Percentiles rank a stretch among this genome's conserved stretches.
These are phyloP conservation scores for Octonoba sinensis DNA, from an alignment of 2,888 invertebrate genomes.

Conservation along the genomic window DNA sequence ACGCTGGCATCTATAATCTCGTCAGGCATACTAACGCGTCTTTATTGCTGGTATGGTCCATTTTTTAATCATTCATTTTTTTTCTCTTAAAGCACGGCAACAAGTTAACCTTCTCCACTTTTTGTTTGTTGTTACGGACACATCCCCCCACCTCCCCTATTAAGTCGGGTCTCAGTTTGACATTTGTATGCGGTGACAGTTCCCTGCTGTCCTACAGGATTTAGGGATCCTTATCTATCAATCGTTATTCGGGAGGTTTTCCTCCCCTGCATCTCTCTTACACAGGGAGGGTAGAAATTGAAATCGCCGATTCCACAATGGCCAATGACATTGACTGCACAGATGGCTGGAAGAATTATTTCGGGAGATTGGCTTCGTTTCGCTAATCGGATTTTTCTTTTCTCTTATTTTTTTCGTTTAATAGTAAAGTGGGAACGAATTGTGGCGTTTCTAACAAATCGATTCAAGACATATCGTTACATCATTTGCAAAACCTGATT, in stretches of 20 bases:
- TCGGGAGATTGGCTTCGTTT: too few species aligned
- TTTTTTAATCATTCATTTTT: conserved; percentile 22
- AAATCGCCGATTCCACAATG: conserved; percentile 3
- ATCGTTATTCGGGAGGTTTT: conserved; percentile 34
- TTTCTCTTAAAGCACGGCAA: conserved; percentile 10
- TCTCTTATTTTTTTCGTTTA: too few species aligned
- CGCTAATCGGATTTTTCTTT: too few species aligned
- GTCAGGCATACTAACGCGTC: conserved; percentile 54
- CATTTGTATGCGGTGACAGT: conserved; percentile 61
- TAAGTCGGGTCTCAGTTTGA: conserved; percentile 42
- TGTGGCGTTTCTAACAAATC: too few species aligned
- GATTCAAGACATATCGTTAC: too few species aligned
- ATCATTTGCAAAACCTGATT: too few species aligned
- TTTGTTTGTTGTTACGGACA: conserved; percentile 38
- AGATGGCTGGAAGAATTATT: too few species aligned
- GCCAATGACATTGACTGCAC: background rate
- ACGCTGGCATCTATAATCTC: conserved; percentile 50
- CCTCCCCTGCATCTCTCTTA: conserved; percentile 6
- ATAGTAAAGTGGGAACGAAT: too few species aligned
- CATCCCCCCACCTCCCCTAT: conserved; percentile 19
- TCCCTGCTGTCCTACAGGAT: conserved; percentile 57
- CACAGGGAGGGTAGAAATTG: background rate
- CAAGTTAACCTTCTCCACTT: conserved; percentile 61
- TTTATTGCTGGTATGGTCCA: conserved; percentile 45
- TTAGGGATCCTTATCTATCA: conserved; percentile 60